Evolutionary conservation across 2,113 vertebrate species (phyloP).

Genomic region (Pongo abelii): DNA sequence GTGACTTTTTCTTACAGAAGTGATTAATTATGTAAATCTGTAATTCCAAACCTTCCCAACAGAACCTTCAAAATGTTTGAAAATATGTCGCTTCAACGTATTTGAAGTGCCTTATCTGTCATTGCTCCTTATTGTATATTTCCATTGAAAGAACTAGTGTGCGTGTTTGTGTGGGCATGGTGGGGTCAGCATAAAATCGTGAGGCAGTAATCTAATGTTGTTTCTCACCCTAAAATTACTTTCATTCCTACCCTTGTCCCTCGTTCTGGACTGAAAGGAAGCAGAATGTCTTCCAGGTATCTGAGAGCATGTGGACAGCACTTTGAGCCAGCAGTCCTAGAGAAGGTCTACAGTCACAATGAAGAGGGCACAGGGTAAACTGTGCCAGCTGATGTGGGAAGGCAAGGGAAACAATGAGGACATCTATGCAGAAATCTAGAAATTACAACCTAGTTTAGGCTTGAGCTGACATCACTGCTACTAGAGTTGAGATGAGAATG

Average conservation of each 20-base stretch:
- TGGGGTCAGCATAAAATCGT: not conserved
- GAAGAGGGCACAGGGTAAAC: not conserved
- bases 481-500: not conserved
- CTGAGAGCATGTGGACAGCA: not conserved
- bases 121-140: not conserved
- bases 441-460: not conserved
- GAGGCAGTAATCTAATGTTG: not conserved
- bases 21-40: not conserved
- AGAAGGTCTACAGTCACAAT: not conserved
- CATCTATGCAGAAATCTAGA: not conserved
- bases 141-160: not conserved
- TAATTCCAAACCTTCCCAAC: not conserved
- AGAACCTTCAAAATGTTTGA: not conserved
- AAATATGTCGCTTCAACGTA: not conserved
- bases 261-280: not conserved
- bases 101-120: not conserved
- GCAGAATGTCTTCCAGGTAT: not conserved
- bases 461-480: not conserved
- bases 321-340: not conserved
- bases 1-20: not conserved
- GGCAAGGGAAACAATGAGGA: not conserved
- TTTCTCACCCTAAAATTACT: slow-evolving; percentile 2
- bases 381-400: not conserved
- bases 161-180: not conserved
- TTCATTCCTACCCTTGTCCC: not conserved